Evolutionary conservation across 2,797 vertebrate genomes (phyloP).

Genomic region (Micrastur ruficollis): DNA sequence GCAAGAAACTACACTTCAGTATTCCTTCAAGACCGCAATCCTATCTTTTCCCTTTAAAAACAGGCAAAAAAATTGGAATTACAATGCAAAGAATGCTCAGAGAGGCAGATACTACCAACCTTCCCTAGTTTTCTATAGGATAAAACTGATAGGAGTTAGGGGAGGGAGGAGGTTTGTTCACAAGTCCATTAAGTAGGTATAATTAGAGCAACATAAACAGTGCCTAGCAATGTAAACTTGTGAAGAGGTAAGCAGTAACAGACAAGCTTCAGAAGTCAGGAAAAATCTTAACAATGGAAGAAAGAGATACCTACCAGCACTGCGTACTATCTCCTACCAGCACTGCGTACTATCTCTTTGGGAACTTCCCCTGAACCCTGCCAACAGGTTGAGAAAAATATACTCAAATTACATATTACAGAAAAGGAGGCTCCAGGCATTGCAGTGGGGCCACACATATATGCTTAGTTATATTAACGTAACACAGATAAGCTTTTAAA

Average conservation of each 20-base stretch:
- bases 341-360: neutral
- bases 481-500: neutral
- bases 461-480: neutral
- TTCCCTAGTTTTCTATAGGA: neutral
- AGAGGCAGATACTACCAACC: neutral
- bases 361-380: neutral
- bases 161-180: neutral
- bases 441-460: neutral
- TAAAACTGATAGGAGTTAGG: neutral
- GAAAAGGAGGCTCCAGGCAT: neutral
- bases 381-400: neutral
- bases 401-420: too few relatives aligned
- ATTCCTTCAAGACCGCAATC: neutral
- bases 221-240: neutral
- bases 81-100: neutral
- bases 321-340: neutral
- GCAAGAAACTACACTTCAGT: neutral
- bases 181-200: neutral
- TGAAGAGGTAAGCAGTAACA: neutral
- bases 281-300: neutral
- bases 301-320: neutral
- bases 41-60: neutral
- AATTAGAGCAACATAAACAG: neutral
- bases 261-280: neutral
- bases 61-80: neutral